phyloP scores from a whole-genome alignment of 2,888 invertebrate species.

The Apotomis turbidana region DNA sequence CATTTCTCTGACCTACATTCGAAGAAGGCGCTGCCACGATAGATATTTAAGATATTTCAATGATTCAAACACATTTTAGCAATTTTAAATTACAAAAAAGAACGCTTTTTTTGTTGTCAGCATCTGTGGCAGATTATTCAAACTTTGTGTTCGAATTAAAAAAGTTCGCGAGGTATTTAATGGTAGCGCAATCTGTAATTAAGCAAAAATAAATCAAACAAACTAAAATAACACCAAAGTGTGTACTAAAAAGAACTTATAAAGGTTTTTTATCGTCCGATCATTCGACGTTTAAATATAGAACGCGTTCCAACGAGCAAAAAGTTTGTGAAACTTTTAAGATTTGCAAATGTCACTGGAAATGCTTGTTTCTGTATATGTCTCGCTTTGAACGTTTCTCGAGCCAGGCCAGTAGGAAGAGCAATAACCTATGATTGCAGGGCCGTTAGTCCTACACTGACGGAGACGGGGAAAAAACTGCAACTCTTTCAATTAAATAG shows the following conservation, averaged over 20 bases:
- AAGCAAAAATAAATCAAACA: conserved; percentile 5
- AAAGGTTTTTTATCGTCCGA: conserved; percentile 22
- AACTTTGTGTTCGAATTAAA: background rate
- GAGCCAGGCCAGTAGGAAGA: conserved; percentile 68
- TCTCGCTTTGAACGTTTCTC: conserved; percentile 64
- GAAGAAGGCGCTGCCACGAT: conserved; percentile 45
- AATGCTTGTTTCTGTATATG: conserved; percentile 62
- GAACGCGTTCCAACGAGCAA: conserved; percentile 19
- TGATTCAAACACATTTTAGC: conserved; percentile 22
- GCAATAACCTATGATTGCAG: conserved; percentile 83
- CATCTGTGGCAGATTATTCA: background rate
- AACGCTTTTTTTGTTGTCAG: background rate
- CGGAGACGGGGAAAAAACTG: conserved; percentile 61
- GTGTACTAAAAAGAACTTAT: conserved; percentile 13
- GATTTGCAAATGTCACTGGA: conserved; percentile 45
- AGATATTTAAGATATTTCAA: conserved; percentile 35
- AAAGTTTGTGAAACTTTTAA: conserved; percentile 30
- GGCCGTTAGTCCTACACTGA: conserved; percentile 80
- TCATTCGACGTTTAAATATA: conserved; percentile 23
- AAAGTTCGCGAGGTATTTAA: conserved; percentile 13
- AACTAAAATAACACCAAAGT: conserved; percentile 6
- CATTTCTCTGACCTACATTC: conserved; percentile 82
- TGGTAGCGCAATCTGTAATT: background rate
- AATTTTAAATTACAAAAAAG: background rate
- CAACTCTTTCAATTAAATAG: conserved; percentile 46